A percentile compares a stretch with the other conserved stretches of the same genome.
Evolutionary conservation across 2,888 invertebrate species (phyloP).

Genomic region (Nasonovia ribisnigri): DNA sequence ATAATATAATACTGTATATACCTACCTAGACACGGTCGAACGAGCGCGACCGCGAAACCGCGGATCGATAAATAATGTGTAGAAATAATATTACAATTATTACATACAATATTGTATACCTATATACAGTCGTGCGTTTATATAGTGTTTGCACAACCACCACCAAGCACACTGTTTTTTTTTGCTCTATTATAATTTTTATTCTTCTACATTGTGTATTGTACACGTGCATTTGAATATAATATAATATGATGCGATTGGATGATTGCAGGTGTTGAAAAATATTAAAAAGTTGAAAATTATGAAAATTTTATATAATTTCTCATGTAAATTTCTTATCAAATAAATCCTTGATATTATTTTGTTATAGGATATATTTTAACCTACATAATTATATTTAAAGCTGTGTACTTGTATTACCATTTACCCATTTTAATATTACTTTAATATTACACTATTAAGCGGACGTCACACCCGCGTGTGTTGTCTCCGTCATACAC

Average conservation of each 20-base stretch:
- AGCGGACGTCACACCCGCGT: too few relatives aligned
- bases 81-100: neutral
- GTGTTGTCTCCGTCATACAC: too few relatives aligned
- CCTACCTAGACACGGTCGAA: neutral
- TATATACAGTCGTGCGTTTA: neutral
- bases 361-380: too few relatives aligned
- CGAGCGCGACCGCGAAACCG: neutral
- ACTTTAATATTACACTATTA: too few relatives aligned
- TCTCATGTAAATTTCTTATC: too few relatives aligned
- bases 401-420: too few relatives aligned
- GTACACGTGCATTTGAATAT: neutral
- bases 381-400: too few relatives aligned
- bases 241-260: constrained; percentile 27
- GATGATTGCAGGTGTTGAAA: constrained; percentile 9
- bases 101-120: neutral
- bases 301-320: too few relatives aligned
- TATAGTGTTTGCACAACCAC: neutral
- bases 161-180: neutral
- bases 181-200: neutral
- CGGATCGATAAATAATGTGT: neutral
- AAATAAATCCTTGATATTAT: too few relatives aligned
- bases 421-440: too few relatives aligned
- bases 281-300: too few relatives aligned
- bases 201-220: neutral
- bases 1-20: neutral